Percentiles rank a stretch among this genome's conserved stretches.
Conservation (phyloP, 2,888 invertebrate species). For the Parnassius apollo region DNA sequence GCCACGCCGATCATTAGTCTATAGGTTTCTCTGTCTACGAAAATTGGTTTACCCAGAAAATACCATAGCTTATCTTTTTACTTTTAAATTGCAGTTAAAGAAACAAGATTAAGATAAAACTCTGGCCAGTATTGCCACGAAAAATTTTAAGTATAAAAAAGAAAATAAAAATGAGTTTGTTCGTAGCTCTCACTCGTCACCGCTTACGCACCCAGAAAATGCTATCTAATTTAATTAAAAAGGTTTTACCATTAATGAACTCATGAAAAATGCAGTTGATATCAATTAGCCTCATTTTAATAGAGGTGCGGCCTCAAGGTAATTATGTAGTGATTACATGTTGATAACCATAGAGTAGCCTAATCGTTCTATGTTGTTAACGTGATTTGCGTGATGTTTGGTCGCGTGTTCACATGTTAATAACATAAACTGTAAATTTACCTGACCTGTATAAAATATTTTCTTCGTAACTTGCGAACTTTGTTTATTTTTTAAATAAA, state of each 20-base stretch:
- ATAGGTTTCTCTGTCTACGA: no score
- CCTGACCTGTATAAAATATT: constrained; percentile 1
- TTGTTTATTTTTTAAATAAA: not conserved
- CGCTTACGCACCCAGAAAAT: not conserved
- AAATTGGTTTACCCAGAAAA: no score
- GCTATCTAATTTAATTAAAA: constrained; percentile 9
- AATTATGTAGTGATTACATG: constrained; percentile 23
- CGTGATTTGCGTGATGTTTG: constrained; percentile 26
- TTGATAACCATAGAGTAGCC: not conserved
- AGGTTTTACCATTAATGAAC: constrained; percentile 4
- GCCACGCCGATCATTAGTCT: no score
- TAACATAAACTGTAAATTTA: constrained; percentile 7
- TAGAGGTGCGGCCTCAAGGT: constrained; percentile 12
- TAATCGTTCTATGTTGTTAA: not conserved
- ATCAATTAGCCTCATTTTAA: constrained; percentile 14
- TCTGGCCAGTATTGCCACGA: no score
- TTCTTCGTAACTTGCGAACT: not conserved
- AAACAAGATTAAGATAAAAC: no score
- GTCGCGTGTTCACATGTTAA: constrained; percentile 22
- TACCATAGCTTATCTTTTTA: no score
- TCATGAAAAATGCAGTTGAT: constrained; percentile 5
- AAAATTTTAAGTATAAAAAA: no score
- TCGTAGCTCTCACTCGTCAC: not conserved
- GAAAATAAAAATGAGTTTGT: no score
- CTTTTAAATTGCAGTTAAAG: no score